Base-by-base conservation (phyloP, 1,140 invertebrate genomes). In the Drosophila burlai region DNA sequence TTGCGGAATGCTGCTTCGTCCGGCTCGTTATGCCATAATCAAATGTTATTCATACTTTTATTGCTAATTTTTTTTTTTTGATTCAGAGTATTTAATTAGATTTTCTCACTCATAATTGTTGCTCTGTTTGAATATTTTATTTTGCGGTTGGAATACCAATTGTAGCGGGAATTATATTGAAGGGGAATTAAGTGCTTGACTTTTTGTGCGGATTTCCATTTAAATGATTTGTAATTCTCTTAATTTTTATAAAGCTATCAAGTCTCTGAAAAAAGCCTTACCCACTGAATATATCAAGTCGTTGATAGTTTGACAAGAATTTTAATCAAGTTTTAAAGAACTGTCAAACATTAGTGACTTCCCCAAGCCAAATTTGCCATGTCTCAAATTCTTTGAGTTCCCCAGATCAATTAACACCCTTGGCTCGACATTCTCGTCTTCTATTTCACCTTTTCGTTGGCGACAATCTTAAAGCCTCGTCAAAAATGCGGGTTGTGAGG, bases 401-500 rank as follows among this genome's bases (percentile, higher is more conserved):
- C 38, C 16, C n/a, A 29, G 38, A 74, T 59, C 67, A 74, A 73
- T 74, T 74, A 74, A 74, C 71, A 74, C 71, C 31, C 24, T n/a
- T 16, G 46, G 71, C 68, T 52, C 46, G 24, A 61, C 67, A 74
- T 52, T 73, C 40, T 13, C 31, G 55, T 38, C 45, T 52, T 34
- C 38, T 45, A 50, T 60, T 72, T 38, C 55, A 55, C 63, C 49
- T 71, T 43, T 69, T 68, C 40, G 18, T 34, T 13, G 63, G 74
- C 45, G 74, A 76, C 69, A 40, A 78, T 66, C 67, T 81, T 85
- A 78, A 78, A 72, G 82, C 65, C 46, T 21, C 52, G 65, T 55
- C 43, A 83, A 76, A 72, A 73, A 83, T 86, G 80, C 67, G 77
- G 59, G 64, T 62, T 61, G 59, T 52, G 68, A 66, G 45, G 34